Evolutionary conservation across 2,797 vertebrate genomes (phyloP).

Genomic region (Champsocephalus esox): DNA sequence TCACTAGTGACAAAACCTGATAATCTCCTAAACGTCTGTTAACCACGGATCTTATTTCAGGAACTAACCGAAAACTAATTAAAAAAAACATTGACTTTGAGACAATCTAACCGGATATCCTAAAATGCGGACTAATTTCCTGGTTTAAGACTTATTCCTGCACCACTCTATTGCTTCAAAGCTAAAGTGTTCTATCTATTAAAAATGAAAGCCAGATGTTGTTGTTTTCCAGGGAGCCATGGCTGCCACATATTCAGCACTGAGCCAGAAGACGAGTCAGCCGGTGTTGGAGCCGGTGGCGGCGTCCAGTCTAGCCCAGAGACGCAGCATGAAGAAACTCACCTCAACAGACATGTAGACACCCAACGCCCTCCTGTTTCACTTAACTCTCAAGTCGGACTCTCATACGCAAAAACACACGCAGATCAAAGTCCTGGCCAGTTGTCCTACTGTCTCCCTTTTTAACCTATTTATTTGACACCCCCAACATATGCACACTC

Average conservation of each 20-base stretch:
- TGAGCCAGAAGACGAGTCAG: constrained; percentile 96
- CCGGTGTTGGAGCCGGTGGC: constrained; percentile 96
- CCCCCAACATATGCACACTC: constrained; percentile 48
- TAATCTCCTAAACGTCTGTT: no score
- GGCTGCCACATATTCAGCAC: constrained; percentile 94
- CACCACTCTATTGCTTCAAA: no score
- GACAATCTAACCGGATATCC: no score
- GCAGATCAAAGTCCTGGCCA: constrained; percentile 65
- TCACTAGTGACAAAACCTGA: no score
- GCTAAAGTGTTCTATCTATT: neutral
- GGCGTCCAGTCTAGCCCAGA: constrained; percentile 95
- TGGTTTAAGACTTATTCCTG: no score
- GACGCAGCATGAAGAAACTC: constrained; percentile 97
- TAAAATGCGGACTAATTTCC: no score
- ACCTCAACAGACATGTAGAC: constrained; percentile 96
- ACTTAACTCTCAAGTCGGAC: constrained; percentile 27
- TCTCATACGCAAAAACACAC: constrained; percentile 25
- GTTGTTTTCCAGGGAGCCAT: constrained; percentile 88
- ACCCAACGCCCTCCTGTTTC: constrained; percentile 35
- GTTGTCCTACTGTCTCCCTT: constrained; percentile 71
- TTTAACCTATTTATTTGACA: constrained; percentile 76
- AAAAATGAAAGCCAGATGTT: neutral
- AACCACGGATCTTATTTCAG: no score
- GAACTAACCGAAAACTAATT: no score
- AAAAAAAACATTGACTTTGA: no score